phyloP scores from a whole-genome alignment of 2,797 vertebrate genomes.

The Prunella strophiata region DNA sequence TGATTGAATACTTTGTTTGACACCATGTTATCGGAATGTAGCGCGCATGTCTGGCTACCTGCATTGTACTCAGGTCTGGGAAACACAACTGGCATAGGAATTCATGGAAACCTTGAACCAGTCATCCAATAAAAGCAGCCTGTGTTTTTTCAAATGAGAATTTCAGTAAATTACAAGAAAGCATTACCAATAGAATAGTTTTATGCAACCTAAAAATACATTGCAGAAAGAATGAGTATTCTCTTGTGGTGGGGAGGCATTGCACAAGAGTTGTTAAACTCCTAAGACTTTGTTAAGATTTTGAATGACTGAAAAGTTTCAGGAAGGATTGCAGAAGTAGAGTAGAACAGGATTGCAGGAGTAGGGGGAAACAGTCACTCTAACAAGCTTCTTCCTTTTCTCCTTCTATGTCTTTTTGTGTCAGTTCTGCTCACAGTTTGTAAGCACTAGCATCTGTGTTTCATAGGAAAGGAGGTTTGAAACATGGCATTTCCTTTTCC shows the following conservation, averaged over 20 bases:
- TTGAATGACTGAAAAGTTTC: background rate
- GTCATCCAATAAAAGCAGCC: background rate
- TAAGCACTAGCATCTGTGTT: constrained; percentile 25
- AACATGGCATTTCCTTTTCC: background rate
- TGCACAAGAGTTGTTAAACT: background rate
- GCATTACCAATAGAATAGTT: background rate
- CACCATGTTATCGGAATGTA: background rate
- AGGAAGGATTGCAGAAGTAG: background rate
- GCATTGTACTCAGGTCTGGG: background rate
- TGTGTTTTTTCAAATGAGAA: background rate
- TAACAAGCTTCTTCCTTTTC: background rate
- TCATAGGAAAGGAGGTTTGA: constrained; percentile 6
- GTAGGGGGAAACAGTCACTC: background rate
- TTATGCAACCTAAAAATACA: constrained; percentile 15
- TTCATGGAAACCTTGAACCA: background rate
- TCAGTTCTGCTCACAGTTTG: background rate
- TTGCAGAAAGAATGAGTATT: background rate
- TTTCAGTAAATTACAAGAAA: background rate
- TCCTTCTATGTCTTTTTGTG: background rate
- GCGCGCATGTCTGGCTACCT: accelerated
- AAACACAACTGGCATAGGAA: background rate
- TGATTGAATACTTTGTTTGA: constrained; percentile 9
- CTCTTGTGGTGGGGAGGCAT: background rate
- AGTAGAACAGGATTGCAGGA: background rate
- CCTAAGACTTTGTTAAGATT: background rate